Base-by-base conservation (phyloP, 2,888 invertebrate species). In the Byasa hedistus region DNA sequence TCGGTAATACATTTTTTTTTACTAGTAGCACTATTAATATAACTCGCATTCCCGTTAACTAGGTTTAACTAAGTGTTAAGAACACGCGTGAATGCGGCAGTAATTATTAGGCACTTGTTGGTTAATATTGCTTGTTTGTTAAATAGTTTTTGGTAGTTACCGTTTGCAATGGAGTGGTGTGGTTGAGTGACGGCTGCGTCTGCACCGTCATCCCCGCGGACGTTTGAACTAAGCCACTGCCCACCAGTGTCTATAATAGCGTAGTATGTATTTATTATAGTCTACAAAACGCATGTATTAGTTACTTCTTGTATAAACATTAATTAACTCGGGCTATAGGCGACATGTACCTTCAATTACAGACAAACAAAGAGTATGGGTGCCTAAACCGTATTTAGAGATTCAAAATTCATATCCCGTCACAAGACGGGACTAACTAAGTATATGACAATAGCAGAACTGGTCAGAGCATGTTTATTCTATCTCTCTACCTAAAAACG, bases 131-230 rank as follows among this genome's bases (percentile, higher is more conserved):
- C 32, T 10, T 32, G 8, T 32, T 32, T 10, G 8, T 1, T 32
- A 32, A 32, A 32, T 32, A 10, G 10, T 10, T 44, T 19, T 44
- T 15, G 44, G 52, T 21, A 78, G 82, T 72, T 74, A 90, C 89
- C 76, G 89, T 81, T 70, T 87, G 88, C 79, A 88, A 81, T 0
- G 82, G 72, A 0, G 84, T 70, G 2, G 85, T 71, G 68, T 87
- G 87, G 57, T 68, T 79, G 65, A 89, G 48, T 0, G 74, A 68
- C 0, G 78, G 68, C 55, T 81, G 86, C 54, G 81, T 87, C 51
- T 82, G 86, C 0, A 84, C 79, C 0, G 84, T 77, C 86, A 91
- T 86, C 3, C 87, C 85, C 1, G 85, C 84, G 3, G 91, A 88
- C 0, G 87, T 87, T 73, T 90, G 91, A 1, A 91, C 88, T 55